Evolutionary conservation across 2,113 vertebrate species (phyloP).

Genomic region (Sardina pilchardus): DNA sequence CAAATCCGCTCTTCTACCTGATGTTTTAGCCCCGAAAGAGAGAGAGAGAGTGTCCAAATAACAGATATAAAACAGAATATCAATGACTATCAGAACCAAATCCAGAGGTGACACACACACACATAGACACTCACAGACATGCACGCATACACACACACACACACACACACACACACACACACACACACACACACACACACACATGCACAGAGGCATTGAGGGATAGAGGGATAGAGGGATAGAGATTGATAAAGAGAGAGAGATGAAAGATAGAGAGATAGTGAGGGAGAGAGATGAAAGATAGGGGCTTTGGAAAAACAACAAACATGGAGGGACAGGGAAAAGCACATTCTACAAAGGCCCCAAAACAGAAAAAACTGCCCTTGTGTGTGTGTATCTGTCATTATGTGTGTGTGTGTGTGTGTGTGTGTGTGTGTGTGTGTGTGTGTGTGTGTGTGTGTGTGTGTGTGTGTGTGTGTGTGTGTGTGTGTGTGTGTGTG

Average conservation of each 20-base stretch:
- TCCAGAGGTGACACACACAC: conserved; percentile 17
- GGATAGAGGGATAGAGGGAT: background rate
- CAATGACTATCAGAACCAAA: no score
- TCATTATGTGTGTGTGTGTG: no score
- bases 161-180: background rate
- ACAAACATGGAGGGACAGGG: no score
- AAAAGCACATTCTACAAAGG: background rate
- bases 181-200: background rate
- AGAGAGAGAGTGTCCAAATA: background rate
- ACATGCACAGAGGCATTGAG: background rate
- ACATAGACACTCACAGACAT: conserved; percentile 18
- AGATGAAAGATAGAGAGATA: conserved; percentile 15
- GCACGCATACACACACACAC: no score
- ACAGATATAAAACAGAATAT: no score
- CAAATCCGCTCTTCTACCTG: no score
- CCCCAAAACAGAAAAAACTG: no score
- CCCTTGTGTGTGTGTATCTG: background rate
- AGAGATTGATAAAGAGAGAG: conserved; percentile 45
- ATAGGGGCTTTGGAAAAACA: background rate
- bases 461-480: background rate
- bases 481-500: conserved; percentile 3
- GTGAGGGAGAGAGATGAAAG: background rate
- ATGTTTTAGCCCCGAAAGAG: no score
- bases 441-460: background rate
- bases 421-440: no score